These are phyloP conservation scores for Pholis gunnellus DNA, from an alignment of 2,113 vertebrate species.

Conservation along the genomic window DNA sequence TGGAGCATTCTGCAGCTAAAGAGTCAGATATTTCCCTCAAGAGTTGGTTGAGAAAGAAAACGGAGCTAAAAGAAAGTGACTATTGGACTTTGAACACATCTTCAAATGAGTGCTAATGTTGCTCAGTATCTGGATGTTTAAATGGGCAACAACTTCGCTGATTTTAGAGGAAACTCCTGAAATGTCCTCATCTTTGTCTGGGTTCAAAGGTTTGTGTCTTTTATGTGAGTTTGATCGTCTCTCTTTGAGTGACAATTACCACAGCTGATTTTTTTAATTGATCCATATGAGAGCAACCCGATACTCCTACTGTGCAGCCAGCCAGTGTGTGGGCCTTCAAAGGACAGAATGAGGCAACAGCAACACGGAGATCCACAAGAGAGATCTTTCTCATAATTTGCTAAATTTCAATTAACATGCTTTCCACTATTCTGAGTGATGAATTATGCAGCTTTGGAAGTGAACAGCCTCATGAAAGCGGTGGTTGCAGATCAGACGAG, in stretches of 20 bases:
- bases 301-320: conserved; percentile 23
- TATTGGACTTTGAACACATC: not conserved
- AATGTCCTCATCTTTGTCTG: not conserved
- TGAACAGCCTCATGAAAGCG: conserved; percentile 54
- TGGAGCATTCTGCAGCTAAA: not conserved
- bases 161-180: not conserved
- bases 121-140: not conserved
- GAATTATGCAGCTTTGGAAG: conserved; percentile 70
- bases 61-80: not conserved
- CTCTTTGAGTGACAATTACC: conserved; percentile 13
- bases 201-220: not conserved
- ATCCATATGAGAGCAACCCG: conserved; percentile 13
- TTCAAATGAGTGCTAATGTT: not conserved
- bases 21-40: not conserved
- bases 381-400: conserved; percentile 59
- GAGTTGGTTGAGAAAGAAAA: not conserved
- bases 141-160: not conserved
- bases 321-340: conserved; percentile 40
- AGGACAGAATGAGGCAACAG: conserved; percentile 36
- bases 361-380: conserved; percentile 47
- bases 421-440: conserved; percentile 55
- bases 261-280: conserved; percentile 11
- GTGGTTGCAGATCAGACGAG: conserved; percentile 31
- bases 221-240: conserved; percentile 4
- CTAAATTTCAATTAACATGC: conserved; percentile 57